Evolutionary conservation across 2,888 invertebrate genomes (phyloP).

Genomic region (Ennomos fuscantarius): DNA sequence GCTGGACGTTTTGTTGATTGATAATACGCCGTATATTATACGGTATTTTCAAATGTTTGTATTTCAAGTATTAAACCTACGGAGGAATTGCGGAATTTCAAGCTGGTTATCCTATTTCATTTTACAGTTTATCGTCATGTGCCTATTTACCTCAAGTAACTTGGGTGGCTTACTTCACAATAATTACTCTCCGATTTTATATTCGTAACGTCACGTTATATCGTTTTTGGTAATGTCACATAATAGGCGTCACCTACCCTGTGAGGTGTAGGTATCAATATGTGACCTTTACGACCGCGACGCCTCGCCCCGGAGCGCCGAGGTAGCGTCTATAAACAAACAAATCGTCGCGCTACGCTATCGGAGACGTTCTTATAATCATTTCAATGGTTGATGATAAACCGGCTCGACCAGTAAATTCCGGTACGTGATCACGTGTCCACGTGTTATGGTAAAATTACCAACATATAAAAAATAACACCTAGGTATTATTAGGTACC

Average conservation of each 20-base stretch:
- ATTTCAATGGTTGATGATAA: conserved; percentile 9
- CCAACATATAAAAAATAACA: too few relatives aligned
- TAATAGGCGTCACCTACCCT: too few relatives aligned
- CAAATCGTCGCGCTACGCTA: conserved; percentile 15
- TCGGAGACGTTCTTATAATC: not conserved
- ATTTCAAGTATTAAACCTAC: conserved; percentile 15
- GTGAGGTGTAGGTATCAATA: too few relatives aligned
- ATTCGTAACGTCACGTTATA: conserved; percentile 9
- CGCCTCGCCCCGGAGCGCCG: not conserved
- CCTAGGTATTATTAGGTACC: too few relatives aligned
- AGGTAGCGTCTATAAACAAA: conserved; percentile 24
- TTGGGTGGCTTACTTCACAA: conserved; percentile 3
- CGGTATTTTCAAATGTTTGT: conserved; percentile 16
- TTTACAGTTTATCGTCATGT: conserved; percentile 13
- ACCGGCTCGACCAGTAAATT: conserved; percentile 4
- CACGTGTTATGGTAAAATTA: conserved; percentile 1
- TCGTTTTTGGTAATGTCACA: too few relatives aligned
- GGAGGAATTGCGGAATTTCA: conserved; percentile 17
- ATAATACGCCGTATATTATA: not conserved
- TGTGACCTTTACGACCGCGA: not conserved
- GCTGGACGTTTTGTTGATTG: conserved; percentile 27
- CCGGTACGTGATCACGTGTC: not conserved
- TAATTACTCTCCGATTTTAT: conserved; percentile 7
- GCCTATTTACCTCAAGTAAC: conserved; percentile 1
- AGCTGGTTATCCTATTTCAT: conserved; percentile 12